These are phyloP conservation scores for Papilio helenus DNA, from an alignment of 1,140 invertebrate species.

Conservation along the genomic window DNA sequence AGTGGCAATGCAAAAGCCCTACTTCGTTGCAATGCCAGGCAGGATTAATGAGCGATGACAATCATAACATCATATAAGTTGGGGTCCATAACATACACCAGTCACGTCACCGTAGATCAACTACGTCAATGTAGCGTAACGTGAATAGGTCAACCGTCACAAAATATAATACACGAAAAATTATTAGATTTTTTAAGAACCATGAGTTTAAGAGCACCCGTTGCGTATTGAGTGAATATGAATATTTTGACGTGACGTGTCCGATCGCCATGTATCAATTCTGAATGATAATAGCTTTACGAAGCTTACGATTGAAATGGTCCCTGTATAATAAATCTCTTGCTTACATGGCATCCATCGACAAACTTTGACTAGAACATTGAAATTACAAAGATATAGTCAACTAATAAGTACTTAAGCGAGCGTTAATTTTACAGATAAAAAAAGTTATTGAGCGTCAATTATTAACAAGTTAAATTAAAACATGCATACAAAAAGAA, in stretches of 20 bases:
- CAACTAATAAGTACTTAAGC: conserved; percentile 19
- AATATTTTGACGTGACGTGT: not conserved
- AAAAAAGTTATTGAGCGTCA: conserved; percentile 1
- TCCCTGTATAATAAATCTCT: conserved; percentile 35
- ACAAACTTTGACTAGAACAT: conserved; percentile 34
- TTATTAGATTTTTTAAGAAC: not conserved
- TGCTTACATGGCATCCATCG: conserved; percentile 25
- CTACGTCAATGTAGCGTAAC: not conserved
- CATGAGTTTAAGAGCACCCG: not conserved
- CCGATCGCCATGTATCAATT: not conserved
- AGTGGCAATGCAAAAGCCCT: not conserved
- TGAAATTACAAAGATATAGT: conserved; percentile 15
- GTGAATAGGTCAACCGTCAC: not conserved
- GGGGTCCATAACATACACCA: conserved; percentile 6
- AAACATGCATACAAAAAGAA: not conserved
- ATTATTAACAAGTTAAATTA: not conserved
- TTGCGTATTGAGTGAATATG: not conserved
- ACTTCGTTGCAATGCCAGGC: not conserved
- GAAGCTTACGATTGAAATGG: conserved; percentile 11
- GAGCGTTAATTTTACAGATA: not conserved
- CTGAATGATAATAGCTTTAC: conserved; percentile 7
- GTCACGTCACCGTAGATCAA: conserved; percentile 13
- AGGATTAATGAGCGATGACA: not conserved
- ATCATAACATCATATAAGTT: not conserved
- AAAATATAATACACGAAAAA: not conserved